Evolutionary conservation across 2,888 invertebrate species (phyloP), one percentile per base, ranked within the genome.

Genomic region (Leptopilina syphax): DNA sequence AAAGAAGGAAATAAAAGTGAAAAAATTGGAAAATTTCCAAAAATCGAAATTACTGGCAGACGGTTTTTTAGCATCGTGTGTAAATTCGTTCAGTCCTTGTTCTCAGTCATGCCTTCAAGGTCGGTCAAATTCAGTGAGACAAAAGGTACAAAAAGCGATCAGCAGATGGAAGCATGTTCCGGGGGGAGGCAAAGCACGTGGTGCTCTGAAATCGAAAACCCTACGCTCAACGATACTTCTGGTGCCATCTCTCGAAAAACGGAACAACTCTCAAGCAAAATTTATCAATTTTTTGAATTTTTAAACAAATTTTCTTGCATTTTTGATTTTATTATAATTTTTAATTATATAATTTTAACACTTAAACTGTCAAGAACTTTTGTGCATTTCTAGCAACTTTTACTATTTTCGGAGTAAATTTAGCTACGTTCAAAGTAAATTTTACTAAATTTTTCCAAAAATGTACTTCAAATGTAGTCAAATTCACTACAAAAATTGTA

Each of bases 61-160:
- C 79, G 78, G 50, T 50, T 50, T 79, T 81, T 78, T 81, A 80
- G 83, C 88, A 85, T 85, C 89, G 86, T 86, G 86, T 86, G 86
- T 86, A 87, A 85, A 86, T 79, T 85, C 77, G 85, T 84, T 82
- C 85, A 90, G 88, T 88, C 85, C 87, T 88, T 88, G 87, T 87
- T 88, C 85, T 82, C 84, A 81, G 87, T 86, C 86, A 84, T 81
- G 85, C 84, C 88, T 91, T 91, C 91, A 91, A 91, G 91, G 91
- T 90, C 91, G 89, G 86, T 88, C 83, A 86, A 85, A 85, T 86
- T 86, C 86, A 86, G 84, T 83, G 83, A 84, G 86, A 84, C 84
- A 81, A 66, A 76, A 78, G 78, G 63, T 80, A 65, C 8, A 1
- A 54, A 6, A 34, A 10, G 13, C 18, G 8, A 60, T 34, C 79